Percentiles rank a stretch among this genome's conserved stretches.
These are phyloP conservation scores for Opisthograptis luteolata DNA, from an alignment of 2,888 invertebrate genomes.

Conservation along the genomic window DNA sequence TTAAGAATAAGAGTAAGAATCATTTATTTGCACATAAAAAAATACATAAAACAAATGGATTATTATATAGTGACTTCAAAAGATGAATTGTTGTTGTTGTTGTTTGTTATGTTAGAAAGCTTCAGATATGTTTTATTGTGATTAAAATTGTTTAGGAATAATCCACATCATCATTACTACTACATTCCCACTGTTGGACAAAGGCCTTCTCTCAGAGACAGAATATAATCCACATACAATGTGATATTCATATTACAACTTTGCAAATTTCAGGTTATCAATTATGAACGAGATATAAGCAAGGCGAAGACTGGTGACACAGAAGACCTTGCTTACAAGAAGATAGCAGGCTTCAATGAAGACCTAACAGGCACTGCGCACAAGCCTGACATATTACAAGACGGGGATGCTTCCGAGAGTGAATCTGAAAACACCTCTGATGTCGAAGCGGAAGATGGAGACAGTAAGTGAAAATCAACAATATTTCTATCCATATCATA, in stretches of 20 bases:
- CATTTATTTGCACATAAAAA: too few relatives aligned
- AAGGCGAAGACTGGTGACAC: conserved; percentile 90
- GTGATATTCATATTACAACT: not conserved
- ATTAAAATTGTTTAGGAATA: too few relatives aligned
- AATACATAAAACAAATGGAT: too few relatives aligned
- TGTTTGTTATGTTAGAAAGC: too few relatives aligned
- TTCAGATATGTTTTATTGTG: too few relatives aligned
- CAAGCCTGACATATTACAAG: conserved; percentile 86
- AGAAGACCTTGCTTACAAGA: conserved; percentile 92
- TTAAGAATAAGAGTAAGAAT: too few relatives aligned
- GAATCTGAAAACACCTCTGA: conserved; percentile 60
- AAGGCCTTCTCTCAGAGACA: not conserved
- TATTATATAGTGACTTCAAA: too few relatives aligned
- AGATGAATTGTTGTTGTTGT: too few relatives aligned
- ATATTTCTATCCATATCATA: too few relatives aligned
- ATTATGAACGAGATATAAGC: conserved; percentile 93
- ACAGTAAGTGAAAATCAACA: conserved; percentile 40
- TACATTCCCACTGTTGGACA: too few relatives aligned
- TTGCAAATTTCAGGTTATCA: conserved; percentile 86
- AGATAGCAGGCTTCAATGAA: conserved; percentile 92
- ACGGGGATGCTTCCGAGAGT: conserved; percentile 65
- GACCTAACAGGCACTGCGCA: conserved; percentile 90
- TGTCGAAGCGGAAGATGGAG: conserved; percentile 50
- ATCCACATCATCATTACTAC: too few relatives aligned
- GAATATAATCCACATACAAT: not conserved